These are phyloP conservation scores for Eurytoma adleriae DNA, from an alignment of 2,888 invertebrate species.

Conservation along the genomic window DNA sequence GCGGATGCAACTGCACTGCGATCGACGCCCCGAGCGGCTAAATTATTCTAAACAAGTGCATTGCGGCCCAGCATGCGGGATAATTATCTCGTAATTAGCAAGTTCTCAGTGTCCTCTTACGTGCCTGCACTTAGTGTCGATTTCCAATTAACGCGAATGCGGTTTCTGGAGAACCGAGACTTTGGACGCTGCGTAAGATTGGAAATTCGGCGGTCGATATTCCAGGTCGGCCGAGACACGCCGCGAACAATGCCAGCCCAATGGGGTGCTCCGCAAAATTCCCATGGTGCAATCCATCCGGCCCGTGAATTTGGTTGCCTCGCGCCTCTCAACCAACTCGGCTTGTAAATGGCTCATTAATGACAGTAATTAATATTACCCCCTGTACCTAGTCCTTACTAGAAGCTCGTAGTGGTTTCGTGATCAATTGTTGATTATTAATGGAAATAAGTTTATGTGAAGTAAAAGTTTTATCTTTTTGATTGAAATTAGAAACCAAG, in stretches of 20 bases:
- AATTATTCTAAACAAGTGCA: slow-evolving; percentile 23
- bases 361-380: slow-evolving; percentile 62
- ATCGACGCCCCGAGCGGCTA: neutral
- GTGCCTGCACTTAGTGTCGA: slow-evolving; percentile 44
- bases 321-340: neutral
- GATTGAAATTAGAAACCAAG: no score
- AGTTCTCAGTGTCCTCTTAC: slow-evolving; percentile 7
- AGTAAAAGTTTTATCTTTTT: no score
- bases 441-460: no score
- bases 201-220: slow-evolving; percentile 32
- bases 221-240: slow-evolving; percentile 59
- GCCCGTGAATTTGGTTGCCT: slow-evolving; percentile 21
- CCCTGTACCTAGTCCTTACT: neutral
- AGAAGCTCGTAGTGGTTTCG: no score
- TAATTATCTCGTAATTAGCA: slow-evolving; percentile 43
- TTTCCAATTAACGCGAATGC: slow-evolving; percentile 55
- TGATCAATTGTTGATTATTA: no score
- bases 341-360: slow-evolving; percentile 58
- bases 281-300: slow-evolving; percentile 7
- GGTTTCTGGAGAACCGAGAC: slow-evolving; percentile 58
- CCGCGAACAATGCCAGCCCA: slow-evolving; percentile 63
- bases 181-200: slow-evolving; percentile 52
- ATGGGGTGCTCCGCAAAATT: slow-evolving; percentile 68
- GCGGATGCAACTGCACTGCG: neutral
- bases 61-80: neutral